Evolutionary conservation across 1,140 invertebrate species (phyloP).

Genomic region (Charaxes varanes): DNA sequence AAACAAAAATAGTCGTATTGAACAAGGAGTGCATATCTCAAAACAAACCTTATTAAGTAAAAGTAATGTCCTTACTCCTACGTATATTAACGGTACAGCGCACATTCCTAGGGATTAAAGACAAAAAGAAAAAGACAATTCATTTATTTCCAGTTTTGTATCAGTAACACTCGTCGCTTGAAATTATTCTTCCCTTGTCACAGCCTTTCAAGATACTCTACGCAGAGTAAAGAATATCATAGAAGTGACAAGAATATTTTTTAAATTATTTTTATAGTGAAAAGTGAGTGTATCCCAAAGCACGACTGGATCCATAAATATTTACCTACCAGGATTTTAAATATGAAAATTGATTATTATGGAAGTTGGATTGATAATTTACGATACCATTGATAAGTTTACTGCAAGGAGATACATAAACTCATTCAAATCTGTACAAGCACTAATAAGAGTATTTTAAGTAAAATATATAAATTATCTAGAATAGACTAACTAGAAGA

Average conservation of each 20-base stretch:
- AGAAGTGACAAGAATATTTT: conserved; percentile 19
- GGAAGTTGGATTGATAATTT: too few relatives aligned
- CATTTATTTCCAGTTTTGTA: conserved; percentile 34
- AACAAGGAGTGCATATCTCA: too few relatives aligned
- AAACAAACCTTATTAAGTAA: neutral
- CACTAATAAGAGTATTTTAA: too few relatives aligned
- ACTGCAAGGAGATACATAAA: too few relatives aligned
- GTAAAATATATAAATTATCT: too few relatives aligned
- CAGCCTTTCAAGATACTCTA: conserved; percentile 24
- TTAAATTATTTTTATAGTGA: neutral
- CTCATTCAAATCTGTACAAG: too few relatives aligned
- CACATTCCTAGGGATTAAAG: conserved; percentile 19
- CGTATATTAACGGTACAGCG: conserved; percentile 16
- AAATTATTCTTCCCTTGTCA: conserved; percentile 36
- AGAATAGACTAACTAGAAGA: too few relatives aligned
- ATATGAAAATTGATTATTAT: too few relatives aligned
- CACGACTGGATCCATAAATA: too few relatives aligned
- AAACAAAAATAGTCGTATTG: too few relatives aligned
- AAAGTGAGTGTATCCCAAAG: neutral
- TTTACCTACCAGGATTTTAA: too few relatives aligned
- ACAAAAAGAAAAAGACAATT: conserved; percentile 33
- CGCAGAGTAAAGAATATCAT: conserved; percentile 12
- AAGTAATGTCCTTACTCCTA: neutral
- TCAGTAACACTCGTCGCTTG: conserved; percentile 35
- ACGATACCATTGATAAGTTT: too few relatives aligned